phyloP scores from a whole-genome alignment of 1,140 invertebrate species.

The Panagrolaimus sp. region DNA sequence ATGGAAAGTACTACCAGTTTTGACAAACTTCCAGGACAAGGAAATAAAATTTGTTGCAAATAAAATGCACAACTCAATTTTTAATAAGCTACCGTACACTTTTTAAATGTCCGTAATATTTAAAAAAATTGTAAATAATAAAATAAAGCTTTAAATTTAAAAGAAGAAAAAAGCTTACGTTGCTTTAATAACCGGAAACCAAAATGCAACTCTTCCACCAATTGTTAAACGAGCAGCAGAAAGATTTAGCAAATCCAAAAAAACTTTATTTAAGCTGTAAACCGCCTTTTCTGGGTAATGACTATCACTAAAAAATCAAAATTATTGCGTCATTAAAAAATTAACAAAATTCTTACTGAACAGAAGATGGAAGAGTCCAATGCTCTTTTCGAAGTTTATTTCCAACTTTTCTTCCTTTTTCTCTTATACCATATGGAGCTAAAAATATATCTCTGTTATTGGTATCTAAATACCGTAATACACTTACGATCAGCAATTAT shows the following conservation, averaged over 20 bases:
- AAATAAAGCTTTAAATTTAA: constrained; percentile 20
- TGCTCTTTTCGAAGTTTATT: constrained; percentile 35
- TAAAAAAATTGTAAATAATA: constrained; percentile 10
- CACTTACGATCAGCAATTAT: constrained; percentile 63
- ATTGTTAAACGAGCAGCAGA: constrained; percentile 59
- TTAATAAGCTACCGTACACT: neutral
- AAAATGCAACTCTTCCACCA: constrained; percentile 62
- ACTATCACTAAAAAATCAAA: constrained; percentile 51
- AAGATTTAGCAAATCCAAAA: constrained; percentile 63
- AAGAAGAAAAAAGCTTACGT: constrained; percentile 54
- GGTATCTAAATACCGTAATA: neutral
- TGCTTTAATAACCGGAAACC: constrained; percentile 62
- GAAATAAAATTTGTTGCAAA: constrained; percentile 32
- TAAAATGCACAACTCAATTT: constrained; percentile 15
- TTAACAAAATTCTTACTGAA: constrained; percentile 26
- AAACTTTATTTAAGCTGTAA: constrained; percentile 62
- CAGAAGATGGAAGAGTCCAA: constrained; percentile 26
- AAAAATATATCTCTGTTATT: constrained; percentile 27
- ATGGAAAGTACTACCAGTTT: constrained; percentile 36
- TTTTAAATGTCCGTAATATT: neutral
- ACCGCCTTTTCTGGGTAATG: constrained; percentile 60
- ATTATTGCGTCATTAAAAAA: constrained; percentile 20
- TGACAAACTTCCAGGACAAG: constrained; percentile 33
- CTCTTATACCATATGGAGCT: constrained; percentile 64
- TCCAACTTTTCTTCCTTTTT: constrained; percentile 56